phyloP scores from a whole-genome alignment of 30 jellyfish, hydroid and myxozoan genomes.

The Euphysa ruthae region DNA sequence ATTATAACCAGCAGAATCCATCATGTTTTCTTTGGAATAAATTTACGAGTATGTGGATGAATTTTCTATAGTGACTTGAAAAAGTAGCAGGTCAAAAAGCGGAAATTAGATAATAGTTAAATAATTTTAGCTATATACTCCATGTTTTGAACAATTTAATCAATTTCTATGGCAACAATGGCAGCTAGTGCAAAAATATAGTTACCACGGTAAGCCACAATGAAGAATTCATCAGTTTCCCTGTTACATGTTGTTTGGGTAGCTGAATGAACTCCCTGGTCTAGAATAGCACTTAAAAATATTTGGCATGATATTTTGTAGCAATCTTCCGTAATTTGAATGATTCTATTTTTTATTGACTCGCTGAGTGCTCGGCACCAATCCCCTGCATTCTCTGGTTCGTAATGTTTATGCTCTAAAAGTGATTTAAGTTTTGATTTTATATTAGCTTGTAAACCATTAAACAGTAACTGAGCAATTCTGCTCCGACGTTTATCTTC shows the following conservation, averaged over 20 bases:
- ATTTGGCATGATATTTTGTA: slow-evolving; percentile 66
- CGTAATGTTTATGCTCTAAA: slow-evolving; percentile 26
- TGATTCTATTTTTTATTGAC: slow-evolving; percentile 29
- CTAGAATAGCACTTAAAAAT: slow-evolving; percentile 62
- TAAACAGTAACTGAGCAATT: neutral
- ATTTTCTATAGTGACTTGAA: no score
- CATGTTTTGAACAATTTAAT: no score
- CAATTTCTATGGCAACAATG: slow-evolving; percentile 35
- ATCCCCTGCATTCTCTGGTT: slow-evolving; percentile 22
- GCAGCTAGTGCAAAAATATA: slow-evolving; percentile 70
- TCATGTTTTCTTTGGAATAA: no score
- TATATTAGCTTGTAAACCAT: neutral
- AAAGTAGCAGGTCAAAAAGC: no score
- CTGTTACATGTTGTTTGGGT: slow-evolving; percentile 43
- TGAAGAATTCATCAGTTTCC: slow-evolving; percentile 35
- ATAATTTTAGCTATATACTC: no score
- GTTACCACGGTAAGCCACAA: slow-evolving; percentile 44
- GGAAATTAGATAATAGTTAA: no score
- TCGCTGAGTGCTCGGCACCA: slow-evolving; percentile 54
- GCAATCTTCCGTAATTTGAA: slow-evolving; percentile 31
- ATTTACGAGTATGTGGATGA: no score
- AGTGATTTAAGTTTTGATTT: neutral
- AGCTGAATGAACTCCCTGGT: slow-evolving; percentile 63
- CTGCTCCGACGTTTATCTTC: neutral
- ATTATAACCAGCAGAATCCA: no score